Conservation (phyloP, 2,888 invertebrate species). For the Scaptodrosophila latifasciaeformis region DNA sequence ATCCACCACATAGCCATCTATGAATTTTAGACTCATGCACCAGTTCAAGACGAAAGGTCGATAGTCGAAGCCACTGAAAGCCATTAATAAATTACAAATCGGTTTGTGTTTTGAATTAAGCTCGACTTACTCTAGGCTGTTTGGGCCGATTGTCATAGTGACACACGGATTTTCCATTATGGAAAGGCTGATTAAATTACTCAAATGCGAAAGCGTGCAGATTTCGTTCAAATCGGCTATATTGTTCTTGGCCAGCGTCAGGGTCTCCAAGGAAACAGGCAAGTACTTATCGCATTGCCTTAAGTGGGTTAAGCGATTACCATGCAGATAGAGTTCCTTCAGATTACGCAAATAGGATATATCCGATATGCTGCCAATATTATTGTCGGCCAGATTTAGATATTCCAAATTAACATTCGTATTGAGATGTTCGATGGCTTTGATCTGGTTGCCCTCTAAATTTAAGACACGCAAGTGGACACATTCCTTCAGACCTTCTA, state of each 20-base stretch:
- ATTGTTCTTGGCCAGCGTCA: slow-evolving; percentile 88
- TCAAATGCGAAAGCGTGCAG: slow-evolving; percentile 85
- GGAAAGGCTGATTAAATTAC: slow-evolving; percentile 86
- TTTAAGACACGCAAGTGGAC: slow-evolving; percentile 87
- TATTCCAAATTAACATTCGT: slow-evolving; percentile 87
- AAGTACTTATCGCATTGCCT: slow-evolving; percentile 89
- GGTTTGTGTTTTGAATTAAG: too few species aligned
- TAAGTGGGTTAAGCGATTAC: slow-evolving; percentile 88
- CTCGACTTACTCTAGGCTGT: slow-evolving; percentile 77
- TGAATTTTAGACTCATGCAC: slow-evolving; percentile 90
- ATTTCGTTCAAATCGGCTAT: slow-evolving; percentile 91
- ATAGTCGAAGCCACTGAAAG: slow-evolving; percentile 89
- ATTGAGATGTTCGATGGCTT: slow-evolving; percentile 92
- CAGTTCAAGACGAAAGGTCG: slow-evolving; percentile 95
- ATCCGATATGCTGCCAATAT: slow-evolving; percentile 89
- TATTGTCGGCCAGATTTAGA: slow-evolving; percentile 92
- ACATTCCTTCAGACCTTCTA: slow-evolving; percentile 92
- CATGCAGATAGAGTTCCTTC: slow-evolving; percentile 89
- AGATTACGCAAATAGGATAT: slow-evolving; percentile 87
- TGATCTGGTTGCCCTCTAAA: slow-evolving; percentile 92
- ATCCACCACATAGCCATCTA: slow-evolving; percentile 92
- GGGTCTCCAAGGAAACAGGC: slow-evolving; percentile 82
- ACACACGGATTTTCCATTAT: slow-evolving; percentile 93
- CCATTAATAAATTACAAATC: slow-evolving; percentile 26
- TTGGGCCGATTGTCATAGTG: slow-evolving; percentile 82